Conservation (phyloP, 2,113 vertebrate species). For the Lepus timidus region DNA sequence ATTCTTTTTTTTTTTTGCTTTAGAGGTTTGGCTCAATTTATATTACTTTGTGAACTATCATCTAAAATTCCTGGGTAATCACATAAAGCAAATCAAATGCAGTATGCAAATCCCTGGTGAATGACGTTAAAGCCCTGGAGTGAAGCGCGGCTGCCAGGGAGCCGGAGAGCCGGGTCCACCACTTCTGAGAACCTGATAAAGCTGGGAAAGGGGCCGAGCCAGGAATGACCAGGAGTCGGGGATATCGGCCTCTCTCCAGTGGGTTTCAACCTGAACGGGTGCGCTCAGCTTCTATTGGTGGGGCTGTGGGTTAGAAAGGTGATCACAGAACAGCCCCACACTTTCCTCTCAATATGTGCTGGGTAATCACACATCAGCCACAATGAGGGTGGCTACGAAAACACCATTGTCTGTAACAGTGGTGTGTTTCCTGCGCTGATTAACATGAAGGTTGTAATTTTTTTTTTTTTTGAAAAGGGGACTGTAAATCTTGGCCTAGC, state of each 20-base stretch:
- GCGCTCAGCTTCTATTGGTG: background rate
- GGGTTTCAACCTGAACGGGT: background rate
- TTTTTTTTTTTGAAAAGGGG: background rate
- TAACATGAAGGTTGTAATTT: background rate
- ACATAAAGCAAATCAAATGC: background rate
- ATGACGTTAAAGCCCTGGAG: background rate
- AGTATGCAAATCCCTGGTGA: background rate
- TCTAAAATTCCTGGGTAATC: background rate
- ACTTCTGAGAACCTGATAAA: background rate
- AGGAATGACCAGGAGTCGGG: background rate
- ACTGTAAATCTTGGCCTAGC: background rate
- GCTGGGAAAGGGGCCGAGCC: background rate
- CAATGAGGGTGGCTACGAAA: background rate
- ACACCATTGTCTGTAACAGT: background rate
- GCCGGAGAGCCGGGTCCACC: background rate
- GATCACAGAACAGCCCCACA: background rate
- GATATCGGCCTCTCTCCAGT: background rate
- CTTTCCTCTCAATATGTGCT: background rate
- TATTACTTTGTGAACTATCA: conserved; percentile 17
- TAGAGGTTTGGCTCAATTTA: background rate
- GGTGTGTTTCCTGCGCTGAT: too few species aligned
- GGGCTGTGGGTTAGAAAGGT: rapidly evolving
- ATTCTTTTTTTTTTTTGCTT: background rate
- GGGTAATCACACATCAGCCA: background rate
- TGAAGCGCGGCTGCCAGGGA: background rate